These are phyloP conservation scores for Galemys pyrenaicus DNA, from an alignment of 2,113 vertebrate genomes.

Conservation along the genomic window DNA sequence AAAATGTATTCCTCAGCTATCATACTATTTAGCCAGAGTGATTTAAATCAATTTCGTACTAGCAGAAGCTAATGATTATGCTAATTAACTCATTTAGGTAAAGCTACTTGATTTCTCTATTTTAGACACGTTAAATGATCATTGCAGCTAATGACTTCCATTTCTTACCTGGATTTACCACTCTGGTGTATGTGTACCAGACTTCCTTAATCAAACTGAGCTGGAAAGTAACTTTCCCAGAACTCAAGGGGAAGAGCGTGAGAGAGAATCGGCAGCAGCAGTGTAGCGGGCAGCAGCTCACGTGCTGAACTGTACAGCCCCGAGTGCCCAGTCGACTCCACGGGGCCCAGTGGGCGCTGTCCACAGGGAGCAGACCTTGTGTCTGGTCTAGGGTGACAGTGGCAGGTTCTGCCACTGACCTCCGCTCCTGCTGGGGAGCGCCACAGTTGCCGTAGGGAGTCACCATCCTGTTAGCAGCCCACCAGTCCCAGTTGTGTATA, in stretches of 20 bases:
- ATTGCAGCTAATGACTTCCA: background rate
- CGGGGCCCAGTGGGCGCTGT: background rate
- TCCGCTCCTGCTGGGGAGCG: background rate
- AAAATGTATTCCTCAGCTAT: background rate
- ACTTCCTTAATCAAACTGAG: background rate
- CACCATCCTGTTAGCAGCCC: no score
- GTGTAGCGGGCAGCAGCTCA: background rate
- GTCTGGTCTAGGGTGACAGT: background rate
- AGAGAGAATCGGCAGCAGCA: background rate
- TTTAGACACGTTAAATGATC: background rate
- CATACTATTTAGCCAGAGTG: background rate
- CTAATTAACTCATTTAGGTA: background rate
- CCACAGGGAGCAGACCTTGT: background rate
- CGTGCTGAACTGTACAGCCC: background rate
- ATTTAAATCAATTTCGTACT: slow-evolving; percentile 9
- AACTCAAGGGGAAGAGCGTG: background rate
- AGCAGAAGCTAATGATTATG: background rate
- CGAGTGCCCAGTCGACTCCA: background rate
- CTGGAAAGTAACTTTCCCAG: background rate
- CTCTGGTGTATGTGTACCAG: background rate
- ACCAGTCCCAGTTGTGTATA: background rate
- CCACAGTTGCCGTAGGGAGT: no score
- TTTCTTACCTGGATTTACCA: slow-evolving; percentile 12
- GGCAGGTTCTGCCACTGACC: background rate
- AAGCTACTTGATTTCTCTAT: background rate